Evolutionary conservation across 1,140 invertebrate genomes (phyloP).

Genomic region (Mylabris phalerata): DNA sequence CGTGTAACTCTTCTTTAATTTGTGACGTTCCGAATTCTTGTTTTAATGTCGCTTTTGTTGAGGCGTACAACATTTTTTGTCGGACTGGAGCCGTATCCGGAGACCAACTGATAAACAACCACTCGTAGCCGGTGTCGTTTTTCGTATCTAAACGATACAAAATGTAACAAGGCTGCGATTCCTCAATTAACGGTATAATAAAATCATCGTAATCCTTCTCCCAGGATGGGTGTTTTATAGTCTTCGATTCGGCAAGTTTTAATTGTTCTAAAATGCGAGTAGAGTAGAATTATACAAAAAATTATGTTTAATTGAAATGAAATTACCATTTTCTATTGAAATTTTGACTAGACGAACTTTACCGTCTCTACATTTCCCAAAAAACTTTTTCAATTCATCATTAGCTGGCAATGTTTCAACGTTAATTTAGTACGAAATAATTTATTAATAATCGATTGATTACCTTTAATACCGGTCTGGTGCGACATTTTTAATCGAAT

Average conservation of each 20-base stretch:
- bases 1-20: slow-evolving; percentile 91
- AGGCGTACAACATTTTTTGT: slow-evolving; percentile 98
- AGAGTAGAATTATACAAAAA: not conserved
- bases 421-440: slow-evolving; percentile 22
- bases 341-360: slow-evolving; percentile 75
- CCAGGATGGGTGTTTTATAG: slow-evolving; percentile 65
- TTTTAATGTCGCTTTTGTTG: slow-evolving; percentile 96
- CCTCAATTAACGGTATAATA: slow-evolving; percentile 68
- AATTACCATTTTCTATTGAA: slow-evolving; percentile 74
- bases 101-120: slow-evolving; percentile 92
- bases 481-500: slow-evolving; percentile 56
- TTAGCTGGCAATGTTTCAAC: slow-evolving; percentile 59
- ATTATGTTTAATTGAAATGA: slow-evolving; percentile 10
- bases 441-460: slow-evolving; percentile 18
- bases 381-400: slow-evolving; percentile 70
- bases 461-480: slow-evolving; percentile 71
- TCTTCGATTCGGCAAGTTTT: slow-evolving; percentile 56
- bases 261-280: slow-evolving; percentile 65
- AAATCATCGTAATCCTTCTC: slow-evolving; percentile 82
- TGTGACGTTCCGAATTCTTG: slow-evolving; percentile 86
- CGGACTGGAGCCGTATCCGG: slow-evolving; percentile 84
- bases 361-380: slow-evolving; percentile 74
- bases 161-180: slow-evolving; percentile 89
- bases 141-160: slow-evolving; percentile 80
- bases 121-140: slow-evolving; percentile 78